Percentiles rank a stretch among this genome's conserved stretches.
These are phyloP conservation scores for Peromyscus melanophrys DNA, from an alignment of 2,797 vertebrate genomes.

Conservation along the genomic window DNA sequence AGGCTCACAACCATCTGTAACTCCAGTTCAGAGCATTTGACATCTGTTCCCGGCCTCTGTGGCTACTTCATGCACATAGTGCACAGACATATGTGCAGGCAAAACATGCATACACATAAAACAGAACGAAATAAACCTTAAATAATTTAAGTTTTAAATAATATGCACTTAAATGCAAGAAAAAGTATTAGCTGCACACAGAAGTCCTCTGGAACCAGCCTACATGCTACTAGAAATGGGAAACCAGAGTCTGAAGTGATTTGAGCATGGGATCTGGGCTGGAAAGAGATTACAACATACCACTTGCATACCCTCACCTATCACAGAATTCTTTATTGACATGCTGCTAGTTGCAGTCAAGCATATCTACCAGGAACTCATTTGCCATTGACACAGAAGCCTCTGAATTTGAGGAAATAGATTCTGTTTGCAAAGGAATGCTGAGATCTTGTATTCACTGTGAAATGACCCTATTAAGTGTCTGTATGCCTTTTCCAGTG, in stretches of 20 bases:
- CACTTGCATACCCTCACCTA: neutral
- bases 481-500: neutral
- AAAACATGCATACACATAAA: neutral
- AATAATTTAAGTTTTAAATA: neutral
- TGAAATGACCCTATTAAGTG: neutral
- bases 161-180: neutral
- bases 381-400: neutral
- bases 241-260: constrained; percentile 11
- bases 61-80: neutral
- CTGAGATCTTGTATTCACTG: neutral
- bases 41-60: neutral
- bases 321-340: neutral
- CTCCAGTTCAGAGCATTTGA: neutral
- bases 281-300: neutral
- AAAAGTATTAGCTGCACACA: neutral
- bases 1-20: neutral
- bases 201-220: neutral
- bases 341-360: constrained; percentile 13
- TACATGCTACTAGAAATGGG: neutral
- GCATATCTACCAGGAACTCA: constrained; percentile 7
- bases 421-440: constrained; percentile 1
- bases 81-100: neutral
- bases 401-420: constrained; percentile 16
- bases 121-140: neutral
- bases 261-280: neutral